A percentile compares a stretch with the other conserved stretches of the same genome.
phyloP scores from a whole-genome alignment of 1,140 invertebrate species.

The Drosophila pseudoananassae region DNA sequence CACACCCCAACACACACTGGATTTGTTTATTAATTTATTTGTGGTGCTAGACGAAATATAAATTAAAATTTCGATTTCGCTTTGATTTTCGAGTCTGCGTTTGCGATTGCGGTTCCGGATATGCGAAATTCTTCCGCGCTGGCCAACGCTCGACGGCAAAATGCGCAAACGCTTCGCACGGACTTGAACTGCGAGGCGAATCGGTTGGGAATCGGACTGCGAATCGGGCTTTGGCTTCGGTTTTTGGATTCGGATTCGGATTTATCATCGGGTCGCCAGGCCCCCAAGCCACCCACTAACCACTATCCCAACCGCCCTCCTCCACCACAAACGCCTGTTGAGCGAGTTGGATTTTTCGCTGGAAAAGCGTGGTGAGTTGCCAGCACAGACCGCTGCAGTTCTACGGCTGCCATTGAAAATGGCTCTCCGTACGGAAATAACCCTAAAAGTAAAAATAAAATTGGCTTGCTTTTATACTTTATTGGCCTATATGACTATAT shows the following conservation, averaged over 20 bases:
- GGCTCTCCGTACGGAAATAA: slow-evolving; percentile 23
- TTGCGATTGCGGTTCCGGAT: slow-evolving; percentile 19
- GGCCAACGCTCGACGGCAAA: slow-evolving; percentile 78
- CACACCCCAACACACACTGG: slow-evolving; percentile 31
- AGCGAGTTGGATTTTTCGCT: slow-evolving; percentile 9
- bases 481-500: slow-evolving; percentile 25
- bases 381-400: slow-evolving; percentile 34
- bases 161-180: slow-evolving; percentile 69
- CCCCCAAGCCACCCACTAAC: slow-evolving; percentile 2
- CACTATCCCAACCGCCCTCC: background rate
- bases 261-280: slow-evolving; percentile 40
- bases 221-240: slow-evolving; percentile 20
- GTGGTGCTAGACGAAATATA: slow-evolving; percentile 16
- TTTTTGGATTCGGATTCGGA: slow-evolving; percentile 13
- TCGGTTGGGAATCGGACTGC: slow-evolving; percentile 25
- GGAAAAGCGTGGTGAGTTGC: slow-evolving; percentile 25
- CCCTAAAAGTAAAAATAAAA: slow-evolving; percentile 46
- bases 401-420: slow-evolving; percentile 51
- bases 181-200: slow-evolving; percentile 36
- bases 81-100: slow-evolving; percentile 39
- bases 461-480: slow-evolving; percentile 28
- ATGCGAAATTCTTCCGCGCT: slow-evolving; percentile 73
- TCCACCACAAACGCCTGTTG: slow-evolving; percentile 27
- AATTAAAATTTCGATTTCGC: slow-evolving; percentile 21
- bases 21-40: slow-evolving; percentile 47